Base-by-base conservation (phyloP, 2,797 vertebrate species). In the Distichodus sexfasciatus region DNA sequence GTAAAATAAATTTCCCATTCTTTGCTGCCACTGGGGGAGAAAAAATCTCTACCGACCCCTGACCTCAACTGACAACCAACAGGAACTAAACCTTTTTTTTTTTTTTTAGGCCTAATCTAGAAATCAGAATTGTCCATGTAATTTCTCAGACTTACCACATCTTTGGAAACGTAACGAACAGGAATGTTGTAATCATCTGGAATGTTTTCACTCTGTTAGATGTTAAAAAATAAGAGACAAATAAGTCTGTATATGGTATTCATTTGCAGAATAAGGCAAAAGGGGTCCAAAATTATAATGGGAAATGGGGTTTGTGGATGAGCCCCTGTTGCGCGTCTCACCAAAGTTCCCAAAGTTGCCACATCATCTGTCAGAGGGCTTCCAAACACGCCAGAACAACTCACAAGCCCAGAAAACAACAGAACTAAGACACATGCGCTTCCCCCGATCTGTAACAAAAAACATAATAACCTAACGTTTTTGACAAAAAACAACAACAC, bases 101-200 rank as follows among this genome's bases (percentile, higher is more conserved):
- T n/a, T n/a, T n/a, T n/a, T n/a, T n/a, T n/a, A n/a, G 10, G 23
- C 5, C 11, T 2, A 6, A 17, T 43, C 12, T n/a, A 68, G 6
- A 6, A 48, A 44, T 36, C 41, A 3, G 2, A 29, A 2, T 40
- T 29, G 23, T 12, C n/a, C 4, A 33, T 26, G 14, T 14, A 6
- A 17, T 66, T 24, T 9, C 9, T 68, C 36, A 59, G 69, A 87
- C 90, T 3, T 83, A 92, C 92, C 91, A 90, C 85, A 72, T 89
- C 86, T 86, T 86, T 89, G 73, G 90, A 87, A 85, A 92, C 88
- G 84, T 84, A 90, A 72, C 71, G 80, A 50, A 93, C 48, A 66
- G 89, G 85, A 81, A 93, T 92, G 78, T 83, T 87, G 88, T 93
- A 93, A 84, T 92, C 90, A 6, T 81, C 86, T 17, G 92, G 92